phyloP scores from a whole-genome alignment of 1,140 invertebrate genomes.

The Ceratina australensis region DNA sequence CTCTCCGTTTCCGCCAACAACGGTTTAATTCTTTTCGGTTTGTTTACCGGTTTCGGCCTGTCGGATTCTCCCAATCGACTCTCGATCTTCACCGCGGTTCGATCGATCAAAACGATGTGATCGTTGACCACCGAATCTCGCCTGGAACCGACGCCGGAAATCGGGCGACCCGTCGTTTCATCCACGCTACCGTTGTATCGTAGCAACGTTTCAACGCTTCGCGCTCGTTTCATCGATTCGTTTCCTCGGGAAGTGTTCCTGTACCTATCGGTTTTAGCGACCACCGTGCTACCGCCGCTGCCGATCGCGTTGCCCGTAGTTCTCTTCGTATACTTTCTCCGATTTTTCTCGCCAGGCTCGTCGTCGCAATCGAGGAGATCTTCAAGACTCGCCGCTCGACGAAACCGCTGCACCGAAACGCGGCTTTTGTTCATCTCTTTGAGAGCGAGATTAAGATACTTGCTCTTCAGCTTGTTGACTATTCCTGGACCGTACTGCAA shows the following conservation, averaged over 20 bases:
- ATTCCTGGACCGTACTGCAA: constrained; percentile 95
- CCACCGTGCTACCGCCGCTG: neutral
- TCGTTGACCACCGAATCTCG: constrained; percentile 74
- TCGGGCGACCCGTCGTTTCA: constrained; percentile 33
- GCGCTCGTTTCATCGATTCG: constrained; percentile 88
- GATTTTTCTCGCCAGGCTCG: constrained; percentile 60
- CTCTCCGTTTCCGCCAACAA: constrained; percentile 89
- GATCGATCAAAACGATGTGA: constrained; percentile 87
- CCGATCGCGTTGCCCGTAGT: constrained; percentile 33
- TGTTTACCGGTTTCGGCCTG: constrained; percentile 75
- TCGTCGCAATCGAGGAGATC: constrained; percentile 88
- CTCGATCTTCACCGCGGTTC: constrained; percentile 88
- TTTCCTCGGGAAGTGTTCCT: constrained; percentile 75
- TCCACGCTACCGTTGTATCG: constrained; percentile 78
- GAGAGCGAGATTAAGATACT: constrained; percentile 90
- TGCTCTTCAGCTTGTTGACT: constrained; percentile 90
- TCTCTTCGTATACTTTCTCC: constrained; percentile 67
- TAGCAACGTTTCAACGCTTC: constrained; percentile 90
- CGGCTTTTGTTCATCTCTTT: constrained; percentile 83
- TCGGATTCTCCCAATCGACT: constrained; percentile 78
- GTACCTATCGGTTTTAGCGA: constrained; percentile 74
- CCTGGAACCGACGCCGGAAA: constrained; percentile 52
- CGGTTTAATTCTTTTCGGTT: constrained; percentile 84
- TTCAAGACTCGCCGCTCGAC: constrained; percentile 91
- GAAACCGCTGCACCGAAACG: constrained; percentile 83